Conservation (phyloP, 1,140 invertebrate genomes). For the Diorhabda sublineata region DNA sequence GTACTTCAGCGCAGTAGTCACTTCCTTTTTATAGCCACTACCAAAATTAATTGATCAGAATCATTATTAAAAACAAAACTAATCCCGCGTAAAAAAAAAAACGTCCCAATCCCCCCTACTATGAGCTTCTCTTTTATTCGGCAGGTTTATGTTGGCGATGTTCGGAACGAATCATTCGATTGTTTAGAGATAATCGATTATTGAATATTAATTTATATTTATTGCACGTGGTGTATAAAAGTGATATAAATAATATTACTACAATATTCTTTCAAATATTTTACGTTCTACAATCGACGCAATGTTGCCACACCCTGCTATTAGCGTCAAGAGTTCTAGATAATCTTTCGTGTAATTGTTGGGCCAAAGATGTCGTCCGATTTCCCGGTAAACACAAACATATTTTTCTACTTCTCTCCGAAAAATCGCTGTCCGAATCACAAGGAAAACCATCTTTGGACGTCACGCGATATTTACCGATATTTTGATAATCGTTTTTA, state of each 20-base stretch:
- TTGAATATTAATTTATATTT: neutral
- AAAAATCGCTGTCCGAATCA: constrained; percentile 13
- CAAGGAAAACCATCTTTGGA: constrained; percentile 9
- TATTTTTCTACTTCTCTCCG: constrained; percentile 15
- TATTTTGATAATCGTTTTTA: constrained; percentile 10
- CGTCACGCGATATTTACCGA: neutral
- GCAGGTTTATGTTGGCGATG: no score
- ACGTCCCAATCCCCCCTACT: no score
- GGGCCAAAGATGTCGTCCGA: constrained; percentile 19
- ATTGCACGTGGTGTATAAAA: neutral
- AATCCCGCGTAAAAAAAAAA: no score
- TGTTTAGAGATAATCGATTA: no score
- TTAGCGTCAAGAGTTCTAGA: constrained; percentile 13
- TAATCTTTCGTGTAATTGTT: constrained; percentile 31
- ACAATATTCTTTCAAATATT: neutral
- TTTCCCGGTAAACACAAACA: constrained; percentile 26
- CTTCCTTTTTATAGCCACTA: no score
- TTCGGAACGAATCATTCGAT: no score
- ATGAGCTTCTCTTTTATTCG: no score
- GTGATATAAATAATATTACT: no score
- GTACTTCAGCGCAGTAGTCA: no score
- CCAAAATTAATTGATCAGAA: no score
- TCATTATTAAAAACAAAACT: no score
- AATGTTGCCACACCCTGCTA: constrained; percentile 10
- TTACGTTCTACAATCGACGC: constrained; percentile 11